Evolutionary conservation across 2,113 vertebrate genomes (phyloP).

Genomic region (Amphilophus citrinellus): DNA sequence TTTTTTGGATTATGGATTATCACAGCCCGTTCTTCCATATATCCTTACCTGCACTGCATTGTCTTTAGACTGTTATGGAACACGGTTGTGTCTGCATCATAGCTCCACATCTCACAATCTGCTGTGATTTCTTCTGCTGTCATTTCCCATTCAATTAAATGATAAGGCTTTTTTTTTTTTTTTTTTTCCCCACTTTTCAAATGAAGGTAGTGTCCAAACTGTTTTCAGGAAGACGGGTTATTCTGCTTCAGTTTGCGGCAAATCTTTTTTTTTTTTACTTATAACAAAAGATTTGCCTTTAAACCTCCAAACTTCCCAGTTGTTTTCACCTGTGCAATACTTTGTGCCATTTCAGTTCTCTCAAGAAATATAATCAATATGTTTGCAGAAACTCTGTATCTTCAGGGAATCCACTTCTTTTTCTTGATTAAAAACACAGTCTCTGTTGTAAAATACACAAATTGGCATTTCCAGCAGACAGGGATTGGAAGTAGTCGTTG

Average conservation of each 20-base stretch:
- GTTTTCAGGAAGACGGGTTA: slow-evolving; percentile 57
- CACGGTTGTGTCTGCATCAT: slow-evolving; percentile 35
- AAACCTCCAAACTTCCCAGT: slow-evolving; percentile 1
- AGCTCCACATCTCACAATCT: slow-evolving; percentile 55
- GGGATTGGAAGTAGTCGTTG: slow-evolving; percentile 46
- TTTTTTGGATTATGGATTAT: slow-evolving; percentile 18
- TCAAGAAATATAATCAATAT: slow-evolving; percentile 18
- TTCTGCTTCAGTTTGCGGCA: slow-evolving; percentile 30
- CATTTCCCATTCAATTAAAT: slow-evolving; percentile 80
- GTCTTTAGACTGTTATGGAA: slow-evolving; percentile 43
- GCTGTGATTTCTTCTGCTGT: slow-evolving; percentile 62
- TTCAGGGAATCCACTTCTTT: slow-evolving; percentile 19
- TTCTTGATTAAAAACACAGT: slow-evolving; percentile 25
- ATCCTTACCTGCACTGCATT: slow-evolving; percentile 27
- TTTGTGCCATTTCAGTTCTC: background rate
- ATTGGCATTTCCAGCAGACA: slow-evolving; percentile 34
- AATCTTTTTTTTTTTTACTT: too few species aligned
- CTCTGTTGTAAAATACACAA: slow-evolving; percentile 42
- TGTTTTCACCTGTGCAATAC: background rate
- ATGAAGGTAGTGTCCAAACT: slow-evolving; percentile 51
- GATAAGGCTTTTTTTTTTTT: slow-evolving; percentile 69
- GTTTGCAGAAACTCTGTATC: slow-evolving; percentile 8
- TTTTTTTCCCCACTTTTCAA: slow-evolving; percentile 41
- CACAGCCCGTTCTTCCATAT: slow-evolving; percentile 19
- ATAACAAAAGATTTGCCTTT: slow-evolving; percentile 19